These are phyloP conservation scores for Crotalus horridus DNA, from an alignment of 2,113 vertebrate species.

Conservation along the genomic window DNA sequence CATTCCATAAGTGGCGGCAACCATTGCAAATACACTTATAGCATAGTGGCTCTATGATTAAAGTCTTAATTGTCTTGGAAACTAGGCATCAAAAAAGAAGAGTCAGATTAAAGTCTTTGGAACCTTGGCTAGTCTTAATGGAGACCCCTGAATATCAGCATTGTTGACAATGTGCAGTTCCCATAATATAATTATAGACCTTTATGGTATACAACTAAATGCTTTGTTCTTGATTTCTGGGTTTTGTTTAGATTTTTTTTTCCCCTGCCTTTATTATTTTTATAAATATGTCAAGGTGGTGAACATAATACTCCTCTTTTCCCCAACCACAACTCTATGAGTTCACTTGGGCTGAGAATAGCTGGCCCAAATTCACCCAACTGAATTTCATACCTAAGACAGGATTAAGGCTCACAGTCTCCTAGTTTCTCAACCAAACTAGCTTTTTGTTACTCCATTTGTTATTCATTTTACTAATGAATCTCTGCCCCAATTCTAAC, in stretches of 20 bases:
- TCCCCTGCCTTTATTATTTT: neutral
- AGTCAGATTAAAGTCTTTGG: neutral
- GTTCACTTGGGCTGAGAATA: neutral
- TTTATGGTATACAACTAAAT: neutral
- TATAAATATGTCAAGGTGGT: too few species aligned
- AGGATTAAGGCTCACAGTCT: too few species aligned
- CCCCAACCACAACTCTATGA: neutral
- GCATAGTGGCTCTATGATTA: accelerated
- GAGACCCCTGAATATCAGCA: neutral
- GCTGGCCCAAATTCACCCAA: neutral
- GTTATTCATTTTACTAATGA: neutral
- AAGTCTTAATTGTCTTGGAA: neutral
- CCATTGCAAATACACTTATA: neutral
- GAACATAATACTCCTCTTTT: neutral
- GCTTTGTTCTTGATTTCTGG: neutral
- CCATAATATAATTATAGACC: neutral
- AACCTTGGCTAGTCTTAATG: neutral
- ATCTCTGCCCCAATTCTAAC: neutral
- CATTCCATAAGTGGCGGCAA: neutral
- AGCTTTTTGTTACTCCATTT: neutral
- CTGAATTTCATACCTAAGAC: too few species aligned
- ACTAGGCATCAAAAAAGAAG: neutral
- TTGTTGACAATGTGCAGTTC: neutral
- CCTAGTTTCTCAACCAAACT: too few species aligned
- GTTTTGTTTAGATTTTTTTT: neutral